Percentiles rank a stretch among this genome's conserved stretches.
Evolutionary conservation across 2,797 vertebrate species (phyloP).

Genomic region (Moxostoma hubbsi): DNA sequence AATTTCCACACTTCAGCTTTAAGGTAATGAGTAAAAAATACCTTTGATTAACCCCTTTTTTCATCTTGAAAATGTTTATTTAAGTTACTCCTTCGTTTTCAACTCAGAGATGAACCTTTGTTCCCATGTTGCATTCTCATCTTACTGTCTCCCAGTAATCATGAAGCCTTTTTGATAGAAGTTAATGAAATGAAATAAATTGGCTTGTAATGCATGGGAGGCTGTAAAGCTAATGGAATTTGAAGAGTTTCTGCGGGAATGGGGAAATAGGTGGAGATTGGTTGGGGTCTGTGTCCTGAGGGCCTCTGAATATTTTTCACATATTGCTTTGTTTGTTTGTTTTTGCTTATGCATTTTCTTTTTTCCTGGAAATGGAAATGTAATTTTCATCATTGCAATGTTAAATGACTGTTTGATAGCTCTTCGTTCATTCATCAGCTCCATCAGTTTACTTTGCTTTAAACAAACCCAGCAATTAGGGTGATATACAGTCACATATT

Average conservation of each 20-base stretch:
- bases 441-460: no score
- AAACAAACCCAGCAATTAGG: no score
- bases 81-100: constrained; percentile 43
- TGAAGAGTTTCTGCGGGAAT: constrained; percentile 55
- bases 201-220: constrained; percentile 57
- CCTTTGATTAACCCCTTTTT: constrained; percentile 33
- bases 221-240: constrained; percentile 60
- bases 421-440: no score
- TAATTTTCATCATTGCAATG: no score
- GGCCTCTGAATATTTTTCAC: neutral
- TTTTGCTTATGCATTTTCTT: no score
- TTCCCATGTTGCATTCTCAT: constrained; percentile 45
- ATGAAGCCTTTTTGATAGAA: constrained; percentile 47
- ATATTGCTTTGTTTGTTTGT: no score
- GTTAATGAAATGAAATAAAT: constrained; percentile 55
- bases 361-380: no score
- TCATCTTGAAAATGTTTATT: no score
- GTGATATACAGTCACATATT: no score
- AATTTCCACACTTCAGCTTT: no score
- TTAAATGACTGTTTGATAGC: no score
- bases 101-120: constrained; percentile 21
- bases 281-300: constrained; percentile 17
- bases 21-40: constrained; percentile 23
- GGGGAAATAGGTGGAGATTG: constrained; percentile 41
- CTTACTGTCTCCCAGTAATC: constrained; percentile 41